These are phyloP conservation scores for Vireo griseus DNA, from an alignment of 2,797 vertebrate species.

Conservation along the genomic window DNA sequence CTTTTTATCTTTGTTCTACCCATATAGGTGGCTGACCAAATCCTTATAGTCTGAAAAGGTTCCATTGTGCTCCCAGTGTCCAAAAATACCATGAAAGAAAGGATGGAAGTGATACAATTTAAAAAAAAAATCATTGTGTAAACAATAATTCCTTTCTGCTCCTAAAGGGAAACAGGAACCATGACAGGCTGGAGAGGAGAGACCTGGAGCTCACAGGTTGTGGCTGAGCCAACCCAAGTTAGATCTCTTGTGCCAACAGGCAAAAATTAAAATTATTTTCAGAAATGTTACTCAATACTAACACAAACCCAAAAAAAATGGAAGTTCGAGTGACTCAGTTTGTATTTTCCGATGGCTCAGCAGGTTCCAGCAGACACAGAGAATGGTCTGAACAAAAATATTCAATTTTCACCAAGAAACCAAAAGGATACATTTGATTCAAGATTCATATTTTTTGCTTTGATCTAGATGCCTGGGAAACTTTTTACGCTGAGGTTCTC, in stretches of 20 bases:
- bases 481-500: neutral
- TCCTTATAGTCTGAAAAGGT: neutral
- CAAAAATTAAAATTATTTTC: neutral
- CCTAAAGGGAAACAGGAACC: neutral
- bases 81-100: neutral
- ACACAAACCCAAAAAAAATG: neutral
- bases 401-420: neutral
- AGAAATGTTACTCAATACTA: neutral
- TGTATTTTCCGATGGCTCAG: neutral
- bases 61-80: neutral
- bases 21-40: neutral
- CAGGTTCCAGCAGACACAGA: neutral
- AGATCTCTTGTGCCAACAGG: neutral
- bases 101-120: neutral
- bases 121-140: neutral
- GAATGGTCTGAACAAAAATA: neutral
- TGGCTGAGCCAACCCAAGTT: neutral
- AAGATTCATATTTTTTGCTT: neutral
- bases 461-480: neutral
- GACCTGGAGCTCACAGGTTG: neutral
- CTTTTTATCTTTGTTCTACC: neutral
- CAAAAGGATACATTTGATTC: neutral
- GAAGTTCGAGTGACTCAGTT: rapidly evolving
- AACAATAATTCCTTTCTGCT: neutral
- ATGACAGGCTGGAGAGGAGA: neutral